These are phyloP conservation scores for Zaprionus africanus DNA, from an alignment of 1,140 invertebrate genomes.

Conservation along the genomic window DNA sequence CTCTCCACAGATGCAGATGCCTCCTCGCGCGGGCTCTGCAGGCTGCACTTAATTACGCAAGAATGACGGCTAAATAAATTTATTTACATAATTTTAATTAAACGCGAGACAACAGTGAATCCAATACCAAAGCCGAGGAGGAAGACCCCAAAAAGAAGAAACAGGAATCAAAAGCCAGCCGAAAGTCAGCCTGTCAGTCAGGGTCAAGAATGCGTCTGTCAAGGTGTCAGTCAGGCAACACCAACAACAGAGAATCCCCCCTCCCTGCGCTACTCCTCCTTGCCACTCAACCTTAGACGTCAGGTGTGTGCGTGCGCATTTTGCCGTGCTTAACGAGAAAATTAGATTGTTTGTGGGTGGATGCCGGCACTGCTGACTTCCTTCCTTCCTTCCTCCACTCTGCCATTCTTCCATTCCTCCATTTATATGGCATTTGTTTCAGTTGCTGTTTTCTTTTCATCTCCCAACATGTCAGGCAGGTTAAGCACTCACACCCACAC, in stretches of 20 bases:
- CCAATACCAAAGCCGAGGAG: not conserved
- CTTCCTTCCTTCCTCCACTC: not conserved
- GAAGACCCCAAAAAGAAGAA: slow-evolving; percentile 31
- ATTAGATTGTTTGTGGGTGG: slow-evolving; percentile 77
- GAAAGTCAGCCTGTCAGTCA: slow-evolving; percentile 61
- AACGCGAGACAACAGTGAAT: slow-evolving; percentile 32
- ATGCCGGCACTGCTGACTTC: slow-evolving; percentile 25
- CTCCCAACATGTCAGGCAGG: slow-evolving; percentile 66
- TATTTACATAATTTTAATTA: slow-evolving; percentile 84
- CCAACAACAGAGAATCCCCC: slow-evolving; percentile 13
- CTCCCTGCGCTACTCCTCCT: not conserved
- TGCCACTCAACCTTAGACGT: not conserved
- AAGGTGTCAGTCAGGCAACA: slow-evolving; percentile 55
- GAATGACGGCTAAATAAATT: slow-evolving; percentile 76
- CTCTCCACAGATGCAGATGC: slow-evolving; percentile 63
- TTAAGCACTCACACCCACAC: slow-evolving; percentile 35
- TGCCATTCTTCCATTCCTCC: not conserved
- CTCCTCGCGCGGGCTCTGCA: not conserved
- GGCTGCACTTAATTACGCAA: slow-evolving; percentile 69
- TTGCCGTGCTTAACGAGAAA: slow-evolving; percentile 78
- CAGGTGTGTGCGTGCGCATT: slow-evolving; percentile 32
- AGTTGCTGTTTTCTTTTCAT: slow-evolving; percentile 19
- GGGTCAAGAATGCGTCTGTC: slow-evolving; percentile 70
- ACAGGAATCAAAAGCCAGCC: slow-evolving; percentile 46
- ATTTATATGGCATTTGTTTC: slow-evolving; percentile 31